Base-by-base conservation (phyloP, 2,797 vertebrate species). In the Labroides dimidiatus region DNA sequence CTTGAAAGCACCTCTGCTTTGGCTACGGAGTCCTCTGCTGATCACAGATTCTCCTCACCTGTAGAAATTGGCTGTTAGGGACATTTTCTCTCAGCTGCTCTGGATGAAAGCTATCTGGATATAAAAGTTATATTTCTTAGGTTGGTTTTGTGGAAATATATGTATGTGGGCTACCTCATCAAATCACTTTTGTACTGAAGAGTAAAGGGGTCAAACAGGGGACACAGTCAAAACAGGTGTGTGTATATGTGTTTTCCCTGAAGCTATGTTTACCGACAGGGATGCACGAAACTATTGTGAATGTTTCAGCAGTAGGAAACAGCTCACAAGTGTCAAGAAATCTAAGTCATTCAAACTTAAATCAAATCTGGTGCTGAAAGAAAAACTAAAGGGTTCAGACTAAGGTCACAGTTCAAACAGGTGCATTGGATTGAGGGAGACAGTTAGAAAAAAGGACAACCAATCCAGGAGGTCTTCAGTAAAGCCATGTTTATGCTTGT, bases 401-500 rank as follows among this genome's bases (percentile, higher is more conserved):
- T 2, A 3, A 42, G 50, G 36, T 62, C 20, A 70, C 0, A 0
- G 30, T 24, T 62, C 49, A 49, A 6, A 63, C 13, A 63, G 43
- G 19, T 51, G 45, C 20, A 24, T 6, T 71, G 60, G 17, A 36
- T 23, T 53, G 6, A 24, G 27, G 4, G 10, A 61, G 33, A 59
- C 24, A n/a, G 21, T 65, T 44, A 17, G 17, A 53, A 67, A 21
- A 14, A 21, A 59, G 0, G 39, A 68, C 33, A 4, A 20, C 14
- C 4, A 47, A 41, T 50, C 42, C 21, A 44, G 5, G 27, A 20
- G 53, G 2, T 13, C 23, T 76, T 23, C 16, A 47, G 14, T 47
- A 43, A 59, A 37, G 27, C 24, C 20, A 48, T 48, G 43, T 65
- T 39, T 56, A 63, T 24, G n/a, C 52, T 57, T 7, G 15, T 52